These are phyloP conservation scores for Xenentodon cancila DNA, from an alignment of 2,797 vertebrate species.

Conservation along the genomic window DNA sequence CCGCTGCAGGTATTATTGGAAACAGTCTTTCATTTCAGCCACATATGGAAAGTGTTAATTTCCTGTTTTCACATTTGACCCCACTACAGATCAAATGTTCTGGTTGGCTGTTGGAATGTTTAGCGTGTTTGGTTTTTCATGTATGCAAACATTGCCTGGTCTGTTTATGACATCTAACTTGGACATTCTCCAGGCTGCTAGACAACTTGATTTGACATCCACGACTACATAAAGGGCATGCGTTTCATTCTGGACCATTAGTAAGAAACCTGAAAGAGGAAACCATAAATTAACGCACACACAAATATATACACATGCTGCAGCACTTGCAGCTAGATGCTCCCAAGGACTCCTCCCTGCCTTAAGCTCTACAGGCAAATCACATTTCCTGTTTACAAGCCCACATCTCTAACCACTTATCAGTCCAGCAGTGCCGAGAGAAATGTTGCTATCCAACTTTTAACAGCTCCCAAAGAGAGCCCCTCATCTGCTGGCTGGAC, in stretches of 20 bases:
- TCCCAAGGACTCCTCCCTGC: slow-evolving; percentile 53
- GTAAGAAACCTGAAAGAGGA: slow-evolving; percentile 1
- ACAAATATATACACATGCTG: slow-evolving; percentile 10
- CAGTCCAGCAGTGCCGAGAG: slow-evolving; percentile 42
- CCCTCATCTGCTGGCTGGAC: slow-evolving; percentile 35
- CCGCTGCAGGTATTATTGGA: slow-evolving; percentile 17
- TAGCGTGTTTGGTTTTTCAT: slow-evolving; percentile 32
- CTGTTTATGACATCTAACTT: slow-evolving; percentile 41
- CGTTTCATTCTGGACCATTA: slow-evolving; percentile 4
- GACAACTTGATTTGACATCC: slow-evolving; percentile 1
- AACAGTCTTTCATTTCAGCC: slow-evolving; percentile 34
- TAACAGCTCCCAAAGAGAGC: slow-evolving; percentile 43
- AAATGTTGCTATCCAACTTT: slow-evolving; percentile 33
- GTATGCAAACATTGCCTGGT: slow-evolving; percentile 32
- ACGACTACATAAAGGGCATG: slow-evolving; percentile 2
- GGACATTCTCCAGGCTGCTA: slow-evolving; percentile 4
- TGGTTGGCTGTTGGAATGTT: slow-evolving; percentile 30
- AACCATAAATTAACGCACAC: slow-evolving; percentile 19
- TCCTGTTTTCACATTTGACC: slow-evolving; percentile 34
- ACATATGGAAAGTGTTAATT: slow-evolving; percentile 37
- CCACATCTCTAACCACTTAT: slow-evolving; percentile 64
- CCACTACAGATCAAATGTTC: slow-evolving; percentile 15
- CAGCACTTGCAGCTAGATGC: slow-evolving; percentile 15
- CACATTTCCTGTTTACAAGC: slow-evolving; percentile 83
- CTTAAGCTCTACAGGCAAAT: slow-evolving; percentile 62